Evolutionary conservation across 2,888 invertebrate genomes (phyloP).

Genomic region (Nysson spinosus): DNA sequence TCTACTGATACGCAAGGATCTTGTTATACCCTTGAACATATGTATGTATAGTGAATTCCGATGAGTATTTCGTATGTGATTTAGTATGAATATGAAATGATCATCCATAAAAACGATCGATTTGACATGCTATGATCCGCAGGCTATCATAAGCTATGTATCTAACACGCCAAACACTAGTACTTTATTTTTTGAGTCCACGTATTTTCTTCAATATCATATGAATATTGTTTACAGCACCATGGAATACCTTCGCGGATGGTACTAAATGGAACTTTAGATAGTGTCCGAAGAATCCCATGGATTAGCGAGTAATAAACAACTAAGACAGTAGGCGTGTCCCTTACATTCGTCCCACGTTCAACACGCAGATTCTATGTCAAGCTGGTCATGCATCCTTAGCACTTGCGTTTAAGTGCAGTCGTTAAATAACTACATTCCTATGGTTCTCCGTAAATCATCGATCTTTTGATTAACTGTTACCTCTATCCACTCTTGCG

Average conservation of each 20-base stretch:
- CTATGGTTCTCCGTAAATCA: constrained; percentile 36
- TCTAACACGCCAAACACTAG: no score
- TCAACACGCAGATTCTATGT: constrained; percentile 24
- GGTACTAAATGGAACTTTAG: neutral
- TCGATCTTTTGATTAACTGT: constrained; percentile 18
- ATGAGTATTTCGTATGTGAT: no score
- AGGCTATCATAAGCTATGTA: no score
- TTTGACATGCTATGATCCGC: no score
- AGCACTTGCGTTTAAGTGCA: constrained; percentile 29
- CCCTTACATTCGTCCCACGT: constrained; percentile 31
- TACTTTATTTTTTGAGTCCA: no score
- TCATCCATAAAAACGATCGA: no score
- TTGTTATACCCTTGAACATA: no score
- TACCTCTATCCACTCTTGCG: neutral
- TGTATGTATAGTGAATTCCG: no score
- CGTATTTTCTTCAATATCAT: neutral
- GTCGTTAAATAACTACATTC: constrained; percentile 45
- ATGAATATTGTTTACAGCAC: no score
- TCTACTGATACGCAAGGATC: no score
- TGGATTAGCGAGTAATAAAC: constrained; percentile 63
- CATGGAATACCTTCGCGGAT: no score
- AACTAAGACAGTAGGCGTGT: constrained; percentile 57
- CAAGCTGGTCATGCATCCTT: constrained; percentile 30
- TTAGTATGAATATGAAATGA: no score
- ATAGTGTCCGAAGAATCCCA: constrained; percentile 14